phyloP scores from a whole-genome alignment of 2,113 vertebrate species.

The Euleptes europaea region DNA sequence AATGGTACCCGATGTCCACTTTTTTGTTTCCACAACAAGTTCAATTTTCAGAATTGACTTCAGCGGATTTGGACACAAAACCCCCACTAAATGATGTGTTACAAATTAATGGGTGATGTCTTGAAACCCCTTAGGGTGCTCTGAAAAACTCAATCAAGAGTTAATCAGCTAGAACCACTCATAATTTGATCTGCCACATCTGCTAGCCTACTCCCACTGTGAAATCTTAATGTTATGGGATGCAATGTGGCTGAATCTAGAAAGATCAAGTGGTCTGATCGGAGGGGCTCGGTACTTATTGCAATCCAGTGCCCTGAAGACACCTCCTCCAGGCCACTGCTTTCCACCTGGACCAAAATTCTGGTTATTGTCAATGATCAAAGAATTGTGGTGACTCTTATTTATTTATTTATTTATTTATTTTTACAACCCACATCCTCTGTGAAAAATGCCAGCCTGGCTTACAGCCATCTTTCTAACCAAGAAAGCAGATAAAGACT shows the following conservation, averaged over 20 bases:
- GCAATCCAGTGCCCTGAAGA: neutral
- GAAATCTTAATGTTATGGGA: neutral
- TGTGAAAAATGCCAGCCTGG: no score
- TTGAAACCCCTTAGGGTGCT: neutral
- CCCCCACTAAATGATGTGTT: slow-evolving; percentile 1
- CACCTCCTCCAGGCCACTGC: neutral
- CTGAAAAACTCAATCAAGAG: neutral
- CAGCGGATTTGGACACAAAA: neutral
- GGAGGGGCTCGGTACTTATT: neutral
- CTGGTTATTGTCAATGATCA: neutral
- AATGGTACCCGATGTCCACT: neutral
- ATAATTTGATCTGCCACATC: neutral
- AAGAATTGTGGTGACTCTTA: no score
- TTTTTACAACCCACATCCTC: no score
- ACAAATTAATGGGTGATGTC: neutral
- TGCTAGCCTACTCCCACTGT: accelerated
- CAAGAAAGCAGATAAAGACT: no score
- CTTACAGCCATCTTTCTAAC: no score
- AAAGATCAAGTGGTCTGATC: neutral
- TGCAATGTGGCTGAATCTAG: neutral
- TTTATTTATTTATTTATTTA: no score
- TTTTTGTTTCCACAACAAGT: neutral
- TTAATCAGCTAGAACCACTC: neutral
- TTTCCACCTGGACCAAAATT: neutral
- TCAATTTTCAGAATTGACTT: neutral